A percentile compares a stretch with the other conserved stretches of the same genome.
These are phyloP conservation scores for Actenoides lindsayi DNA, from an alignment of 2,113 vertebrate species.

Conservation along the genomic window DNA sequence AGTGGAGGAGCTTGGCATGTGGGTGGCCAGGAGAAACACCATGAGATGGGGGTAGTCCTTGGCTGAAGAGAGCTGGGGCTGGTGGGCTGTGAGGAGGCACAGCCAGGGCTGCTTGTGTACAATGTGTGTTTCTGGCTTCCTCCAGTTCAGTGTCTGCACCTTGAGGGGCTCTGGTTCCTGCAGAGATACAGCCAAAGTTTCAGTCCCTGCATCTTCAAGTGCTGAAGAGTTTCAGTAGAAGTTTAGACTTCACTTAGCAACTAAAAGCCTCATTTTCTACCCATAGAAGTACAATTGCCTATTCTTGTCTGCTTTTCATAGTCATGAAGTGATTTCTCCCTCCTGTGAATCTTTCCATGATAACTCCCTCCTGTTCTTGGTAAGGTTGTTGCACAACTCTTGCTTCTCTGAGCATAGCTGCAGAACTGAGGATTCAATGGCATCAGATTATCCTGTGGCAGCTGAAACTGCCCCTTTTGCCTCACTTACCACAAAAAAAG, in stretches of 20 bases:
- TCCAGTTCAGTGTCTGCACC: accelerated
- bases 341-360: not conserved
- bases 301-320: not conserved
- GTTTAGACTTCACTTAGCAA: not conserved
- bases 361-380: no score
- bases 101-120: not conserved
- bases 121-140: not conserved
- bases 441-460: not conserved
- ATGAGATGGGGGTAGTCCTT: not conserved
- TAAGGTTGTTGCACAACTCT: not conserved
- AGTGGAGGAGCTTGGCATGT: accelerated
- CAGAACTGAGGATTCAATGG: not conserved
- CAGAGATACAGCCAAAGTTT: not conserved
- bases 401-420: accelerated
- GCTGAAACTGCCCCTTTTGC: not conserved
- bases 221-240: not conserved
- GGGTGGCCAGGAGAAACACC: not conserved
- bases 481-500: not conserved
- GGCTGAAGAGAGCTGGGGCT: not conserved
- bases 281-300: not conserved
- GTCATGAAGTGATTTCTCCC: not conserved
- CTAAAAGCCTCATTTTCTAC: not conserved
- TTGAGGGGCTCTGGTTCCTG: not conserved
- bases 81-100: not conserved
- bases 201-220: not conserved